Evolutionary conservation across 2,888 invertebrate genomes (phyloP).

Genomic region (Cataglyphis altisquamis): DNA sequence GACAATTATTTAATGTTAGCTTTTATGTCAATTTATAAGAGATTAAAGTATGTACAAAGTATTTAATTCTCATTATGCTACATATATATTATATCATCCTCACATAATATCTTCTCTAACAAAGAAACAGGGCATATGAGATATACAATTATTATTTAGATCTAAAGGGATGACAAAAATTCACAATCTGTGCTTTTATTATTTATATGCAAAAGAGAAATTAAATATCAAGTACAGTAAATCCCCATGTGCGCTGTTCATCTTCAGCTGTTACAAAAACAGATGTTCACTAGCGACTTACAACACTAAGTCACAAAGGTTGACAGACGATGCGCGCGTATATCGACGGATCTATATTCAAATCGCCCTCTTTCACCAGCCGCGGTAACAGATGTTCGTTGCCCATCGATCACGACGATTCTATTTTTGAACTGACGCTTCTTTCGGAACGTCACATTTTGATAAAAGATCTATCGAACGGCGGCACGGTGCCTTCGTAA

Average conservation of each 20-base stretch:
- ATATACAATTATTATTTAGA: neutral
- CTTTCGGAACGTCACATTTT: constrained; percentile 21
- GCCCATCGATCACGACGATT: constrained; percentile 48
- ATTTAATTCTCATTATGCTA: neutral
- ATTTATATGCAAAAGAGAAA: neutral
- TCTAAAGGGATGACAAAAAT: neutral
- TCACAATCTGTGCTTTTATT: neutral
- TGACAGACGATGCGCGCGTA: constrained; percentile 11
- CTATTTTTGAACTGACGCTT: constrained; percentile 38
- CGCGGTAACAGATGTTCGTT: constrained; percentile 39
- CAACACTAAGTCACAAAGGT: constrained; percentile 20
- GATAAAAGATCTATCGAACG: constrained; percentile 41
- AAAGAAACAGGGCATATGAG: neutral
- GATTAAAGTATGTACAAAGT: constrained; percentile 20
- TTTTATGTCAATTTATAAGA: neutral
- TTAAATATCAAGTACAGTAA: neutral
- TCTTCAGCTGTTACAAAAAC: neutral
- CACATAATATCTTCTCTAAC: neutral
- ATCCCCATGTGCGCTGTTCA: neutral
- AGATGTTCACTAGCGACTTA: constrained; percentile 46
- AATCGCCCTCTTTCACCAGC: constrained; percentile 37
- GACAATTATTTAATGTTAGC: constrained; percentile 15
- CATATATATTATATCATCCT: neutral
- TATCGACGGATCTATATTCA: constrained; percentile 10
- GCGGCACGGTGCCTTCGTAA: constrained; percentile 4